phyloP scores from a whole-genome alignment of 2,797 vertebrate genomes.

The Acrossocheilus fasciatus region DNA sequence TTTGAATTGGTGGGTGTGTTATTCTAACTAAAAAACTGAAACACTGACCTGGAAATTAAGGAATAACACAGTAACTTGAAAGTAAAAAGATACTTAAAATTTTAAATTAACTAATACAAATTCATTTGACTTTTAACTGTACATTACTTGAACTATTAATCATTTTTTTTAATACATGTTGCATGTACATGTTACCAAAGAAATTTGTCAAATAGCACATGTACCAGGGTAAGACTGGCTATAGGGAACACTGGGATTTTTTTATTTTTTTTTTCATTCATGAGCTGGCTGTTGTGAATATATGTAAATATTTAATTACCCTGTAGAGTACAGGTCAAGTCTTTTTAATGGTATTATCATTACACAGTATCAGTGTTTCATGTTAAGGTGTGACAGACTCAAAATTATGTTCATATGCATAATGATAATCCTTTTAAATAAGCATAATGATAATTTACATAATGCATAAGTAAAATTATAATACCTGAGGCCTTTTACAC shows the following conservation, averaged over 20 bases:
- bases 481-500: neutral
- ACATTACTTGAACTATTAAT: neutral
- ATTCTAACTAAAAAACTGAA: neutral
- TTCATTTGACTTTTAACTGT: neutral
- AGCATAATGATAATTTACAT: no score
- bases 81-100: neutral
- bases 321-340: neutral
- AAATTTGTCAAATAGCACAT: neutral
- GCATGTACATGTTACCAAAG: neutral
- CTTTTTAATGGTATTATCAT: neutral
- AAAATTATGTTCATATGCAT: no score
- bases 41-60: neutral
- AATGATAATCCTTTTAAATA: no score
- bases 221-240: neutral
- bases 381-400: no score
- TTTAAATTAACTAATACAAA: neutral
- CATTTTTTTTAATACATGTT: neutral
- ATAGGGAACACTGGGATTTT: neutral
- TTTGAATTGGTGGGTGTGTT: neutral
- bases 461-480: no score
- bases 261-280: neutral
- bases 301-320: neutral
- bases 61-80: neutral
- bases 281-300: neutral
- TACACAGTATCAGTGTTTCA: no score